phyloP scores from a whole-genome alignment of 2,113 vertebrate genomes.

The Ceyx cyanopectus region DNA sequence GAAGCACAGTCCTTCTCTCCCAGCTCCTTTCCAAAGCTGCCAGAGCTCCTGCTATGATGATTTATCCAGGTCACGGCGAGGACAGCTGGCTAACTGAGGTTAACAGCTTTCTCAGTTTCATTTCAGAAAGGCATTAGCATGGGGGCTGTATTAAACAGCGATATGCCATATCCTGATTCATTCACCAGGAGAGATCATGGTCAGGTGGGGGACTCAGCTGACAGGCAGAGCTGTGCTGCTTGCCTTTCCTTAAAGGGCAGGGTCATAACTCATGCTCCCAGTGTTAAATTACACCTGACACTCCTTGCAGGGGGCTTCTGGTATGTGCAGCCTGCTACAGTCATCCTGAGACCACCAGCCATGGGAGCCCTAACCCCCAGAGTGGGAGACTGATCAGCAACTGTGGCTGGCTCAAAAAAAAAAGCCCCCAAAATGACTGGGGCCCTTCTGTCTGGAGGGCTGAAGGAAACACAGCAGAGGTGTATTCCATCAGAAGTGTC shows the following conservation, averaged over 20 bases:
- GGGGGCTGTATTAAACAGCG: conserved; percentile 70
- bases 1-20: background rate
- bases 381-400: background rate
- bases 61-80: conserved; percentile 77
- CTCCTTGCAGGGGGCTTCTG: conserved; percentile 42
- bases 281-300: conserved; percentile 68
- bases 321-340: background rate
- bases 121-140: conserved; percentile 80
- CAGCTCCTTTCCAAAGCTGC: conserved; percentile 33
- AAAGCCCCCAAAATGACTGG: background rate
- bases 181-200: conserved; percentile 68
- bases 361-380: background rate
- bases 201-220: conserved; percentile 65
- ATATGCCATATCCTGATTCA: conserved; percentile 76
- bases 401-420: background rate
- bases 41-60: conserved; percentile 55
- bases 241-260: conserved; percentile 72
- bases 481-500: background rate
- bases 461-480: background rate
- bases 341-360: background rate
- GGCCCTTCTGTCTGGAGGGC: background rate
- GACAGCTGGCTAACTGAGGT: conserved; percentile 78
- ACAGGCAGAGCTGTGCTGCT: conserved; percentile 67
- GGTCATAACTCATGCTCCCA: conserved; percentile 62
- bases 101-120: conserved; percentile 78